Evolutionary conservation across 2,797 vertebrate species (phyloP).

Genomic region (Periparus ater): DNA sequence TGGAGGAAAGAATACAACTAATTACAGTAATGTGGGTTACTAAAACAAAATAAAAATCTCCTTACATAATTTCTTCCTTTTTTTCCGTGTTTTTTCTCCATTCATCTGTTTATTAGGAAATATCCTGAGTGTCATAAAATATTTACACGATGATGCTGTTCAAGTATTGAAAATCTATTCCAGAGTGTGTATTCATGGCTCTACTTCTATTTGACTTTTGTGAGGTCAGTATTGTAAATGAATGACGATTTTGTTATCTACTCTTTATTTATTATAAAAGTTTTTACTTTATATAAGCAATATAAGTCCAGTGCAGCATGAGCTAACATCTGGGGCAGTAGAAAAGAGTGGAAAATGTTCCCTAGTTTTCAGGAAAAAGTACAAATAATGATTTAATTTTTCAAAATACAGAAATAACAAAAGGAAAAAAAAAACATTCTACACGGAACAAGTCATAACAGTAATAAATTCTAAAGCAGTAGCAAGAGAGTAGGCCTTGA

Average conservation of each 20-base stretch:
- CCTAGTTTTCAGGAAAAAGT: not conserved
- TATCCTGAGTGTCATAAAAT: not conserved
- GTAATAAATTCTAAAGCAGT: not conserved
- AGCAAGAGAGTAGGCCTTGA: not conserved
- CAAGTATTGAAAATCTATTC: not conserved
- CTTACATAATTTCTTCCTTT: not conserved
- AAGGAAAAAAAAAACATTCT: not conserved
- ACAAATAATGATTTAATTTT: not conserved
- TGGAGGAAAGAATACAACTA: not conserved
- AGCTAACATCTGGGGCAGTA: not conserved
- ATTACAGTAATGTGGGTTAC: not conserved
- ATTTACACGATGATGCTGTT: not conserved
- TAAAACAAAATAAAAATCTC: not conserved
- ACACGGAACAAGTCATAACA: not conserved
- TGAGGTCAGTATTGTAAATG: not conserved
- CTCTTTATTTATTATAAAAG: not conserved
- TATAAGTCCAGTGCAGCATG: not conserved
- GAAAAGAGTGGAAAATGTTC: not conserved
- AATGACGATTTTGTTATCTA: not conserved
- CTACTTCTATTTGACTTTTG: not conserved
- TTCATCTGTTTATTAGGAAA: not conserved
- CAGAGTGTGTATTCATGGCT: not conserved
- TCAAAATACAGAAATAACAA: not conserved
- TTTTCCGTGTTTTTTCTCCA: not conserved
- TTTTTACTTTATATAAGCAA: not conserved